Evolutionary conservation across 2,888 invertebrate species (phyloP).

Genomic region (Dynastes maya): DNA sequence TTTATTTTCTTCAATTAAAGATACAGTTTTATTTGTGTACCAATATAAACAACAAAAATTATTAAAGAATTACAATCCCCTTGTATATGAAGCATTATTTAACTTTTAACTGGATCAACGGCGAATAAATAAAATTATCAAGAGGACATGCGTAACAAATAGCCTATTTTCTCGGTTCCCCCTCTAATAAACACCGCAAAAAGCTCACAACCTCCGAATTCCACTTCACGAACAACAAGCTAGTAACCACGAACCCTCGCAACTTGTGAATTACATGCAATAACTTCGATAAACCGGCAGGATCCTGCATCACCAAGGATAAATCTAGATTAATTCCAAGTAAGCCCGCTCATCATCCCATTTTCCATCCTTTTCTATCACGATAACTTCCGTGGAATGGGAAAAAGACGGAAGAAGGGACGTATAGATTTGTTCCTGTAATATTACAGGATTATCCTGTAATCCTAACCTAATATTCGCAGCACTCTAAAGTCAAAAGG

Average conservation of each 20-base stretch:
- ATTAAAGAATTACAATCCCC: too few relatives aligned
- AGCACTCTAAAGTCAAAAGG: constrained; percentile 62
- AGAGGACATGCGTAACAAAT: constrained; percentile 63
- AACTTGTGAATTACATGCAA: constrained; percentile 49
- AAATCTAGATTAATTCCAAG: constrained; percentile 41
- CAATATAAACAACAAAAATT: too few relatives aligned
- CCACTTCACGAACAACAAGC: too few relatives aligned
- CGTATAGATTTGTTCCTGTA: constrained; percentile 4
- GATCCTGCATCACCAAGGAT: constrained; percentile 46
- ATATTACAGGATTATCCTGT: constrained; percentile 15
- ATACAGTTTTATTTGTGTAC: too few relatives aligned
- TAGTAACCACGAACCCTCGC: constrained; percentile 53
- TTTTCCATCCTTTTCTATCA: constrained; percentile 7
- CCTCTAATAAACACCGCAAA: constrained; percentile 61
- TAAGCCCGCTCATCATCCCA: constrained; percentile 49
- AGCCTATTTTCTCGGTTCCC: constrained; percentile 61
- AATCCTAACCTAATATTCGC: constrained; percentile 66
- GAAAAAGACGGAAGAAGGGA: constrained; percentile 46
- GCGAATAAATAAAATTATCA: constrained; percentile 64
- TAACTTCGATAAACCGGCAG: constrained; percentile 61
- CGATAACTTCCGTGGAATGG: constrained; percentile 40
- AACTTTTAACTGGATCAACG: constrained; percentile 1
- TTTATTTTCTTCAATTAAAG: too few relatives aligned
- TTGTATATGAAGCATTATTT: neutral
- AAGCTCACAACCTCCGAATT: too few relatives aligned